These are phyloP conservation scores for Conistra vaccinii DNA, from an alignment of 2,888 invertebrate genomes.

Conservation along the genomic window DNA sequence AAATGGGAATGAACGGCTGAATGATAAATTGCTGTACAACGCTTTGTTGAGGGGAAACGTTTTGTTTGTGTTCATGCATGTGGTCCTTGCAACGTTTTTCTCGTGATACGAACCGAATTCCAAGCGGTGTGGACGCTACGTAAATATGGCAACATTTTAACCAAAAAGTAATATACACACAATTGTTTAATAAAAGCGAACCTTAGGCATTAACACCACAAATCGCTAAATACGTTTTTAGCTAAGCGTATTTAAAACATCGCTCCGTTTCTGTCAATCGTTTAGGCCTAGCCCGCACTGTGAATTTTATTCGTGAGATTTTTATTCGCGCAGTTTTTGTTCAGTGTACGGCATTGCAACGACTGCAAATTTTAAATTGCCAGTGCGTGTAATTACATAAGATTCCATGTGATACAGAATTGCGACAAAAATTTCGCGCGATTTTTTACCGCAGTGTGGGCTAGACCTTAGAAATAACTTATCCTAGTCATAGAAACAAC, in stretches of 20 bases:
- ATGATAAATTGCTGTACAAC: slow-evolving; percentile 59
- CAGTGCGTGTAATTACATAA: no score
- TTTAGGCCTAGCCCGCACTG: neutral
- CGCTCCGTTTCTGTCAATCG: neutral
- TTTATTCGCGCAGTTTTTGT: no score
- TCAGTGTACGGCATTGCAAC: no score
- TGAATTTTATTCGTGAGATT: no score
- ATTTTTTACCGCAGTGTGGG: no score
- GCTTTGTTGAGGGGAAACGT: slow-evolving; percentile 50
- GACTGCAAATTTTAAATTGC: no score
- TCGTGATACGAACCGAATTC: slow-evolving; percentile 9
- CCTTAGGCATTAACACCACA: neutral
- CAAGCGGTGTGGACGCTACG: slow-evolving; percentile 3
- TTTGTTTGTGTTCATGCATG: slow-evolving; percentile 49
- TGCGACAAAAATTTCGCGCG: no score
- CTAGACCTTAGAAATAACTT: neutral
- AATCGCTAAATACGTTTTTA: neutral
- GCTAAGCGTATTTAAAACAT: neutral
- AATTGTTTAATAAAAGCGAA: neutral
- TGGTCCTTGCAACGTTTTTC: slow-evolving; percentile 40
- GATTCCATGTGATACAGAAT: no score
- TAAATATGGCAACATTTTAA: slow-evolving; percentile 31
- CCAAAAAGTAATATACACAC: slow-evolving; percentile 3
- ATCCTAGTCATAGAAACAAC: no score
- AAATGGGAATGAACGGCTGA: slow-evolving; percentile 53